Conservation (phyloP, 2,113 vertebrate species). For the Setophaga kirtlandii region DNA sequence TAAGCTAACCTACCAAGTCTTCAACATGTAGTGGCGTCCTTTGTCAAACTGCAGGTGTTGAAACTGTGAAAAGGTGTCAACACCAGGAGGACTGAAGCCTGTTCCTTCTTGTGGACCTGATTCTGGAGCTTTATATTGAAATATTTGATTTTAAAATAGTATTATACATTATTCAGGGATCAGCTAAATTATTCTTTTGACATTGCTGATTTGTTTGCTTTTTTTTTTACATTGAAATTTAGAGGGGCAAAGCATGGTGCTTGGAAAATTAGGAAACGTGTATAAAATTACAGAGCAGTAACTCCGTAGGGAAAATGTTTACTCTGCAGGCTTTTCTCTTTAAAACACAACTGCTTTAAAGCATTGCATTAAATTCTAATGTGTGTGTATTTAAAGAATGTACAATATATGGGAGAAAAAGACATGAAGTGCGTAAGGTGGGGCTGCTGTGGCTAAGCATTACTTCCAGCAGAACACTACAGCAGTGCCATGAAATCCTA, state of each 20-base stretch:
- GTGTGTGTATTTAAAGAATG: constrained; percentile 30
- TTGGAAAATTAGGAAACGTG: constrained; percentile 53
- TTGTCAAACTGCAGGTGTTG: background rate
- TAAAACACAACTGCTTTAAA: constrained; percentile 54
- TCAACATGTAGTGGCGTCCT: background rate
- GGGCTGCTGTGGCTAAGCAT: constrained; percentile 49
- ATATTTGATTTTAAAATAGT: background rate
- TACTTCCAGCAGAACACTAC: constrained; percentile 18
- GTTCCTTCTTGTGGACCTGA: background rate
- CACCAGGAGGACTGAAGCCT: background rate
- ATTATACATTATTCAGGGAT: background rate
- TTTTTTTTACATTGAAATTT: constrained; percentile 26
- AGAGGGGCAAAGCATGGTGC: constrained; percentile 6
- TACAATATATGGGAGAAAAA: constrained; percentile 4
- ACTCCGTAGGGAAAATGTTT: constrained; percentile 62
- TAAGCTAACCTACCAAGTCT: background rate
- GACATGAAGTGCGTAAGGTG: background rate
- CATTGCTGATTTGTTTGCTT: background rate
- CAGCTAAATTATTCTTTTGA: background rate
- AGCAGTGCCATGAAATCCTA: constrained; percentile 68
- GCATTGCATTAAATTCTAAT: constrained; percentile 53
- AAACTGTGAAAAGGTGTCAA: background rate
- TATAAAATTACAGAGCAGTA: constrained; percentile 34
- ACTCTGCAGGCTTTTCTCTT: constrained; percentile 53
- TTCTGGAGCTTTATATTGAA: background rate